Base-by-base conservation (phyloP, 2,113 vertebrate species). In the Tachuris rubrigastra region DNA sequence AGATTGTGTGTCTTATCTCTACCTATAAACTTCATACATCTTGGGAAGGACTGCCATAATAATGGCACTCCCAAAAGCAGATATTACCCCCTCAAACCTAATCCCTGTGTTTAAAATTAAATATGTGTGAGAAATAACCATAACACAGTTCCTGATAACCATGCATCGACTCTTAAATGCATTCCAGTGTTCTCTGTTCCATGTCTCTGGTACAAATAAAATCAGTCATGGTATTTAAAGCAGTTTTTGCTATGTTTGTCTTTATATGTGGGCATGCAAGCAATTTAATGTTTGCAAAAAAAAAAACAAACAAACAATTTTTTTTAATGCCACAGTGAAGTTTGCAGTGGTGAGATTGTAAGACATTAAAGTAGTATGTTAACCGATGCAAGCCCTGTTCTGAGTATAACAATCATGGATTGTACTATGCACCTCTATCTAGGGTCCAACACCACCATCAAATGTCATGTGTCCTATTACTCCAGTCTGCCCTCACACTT, bases 341-440 rank as follows among this genome's bases (percentile, higher is more conserved):
- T 31, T 68, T 13, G 49, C 4, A 80, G 9, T 4, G 12, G 5
- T 67, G 12, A 85, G 15, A 72, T 8, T 31, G 13, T 30, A 90
- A 68, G 11, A 47, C 1, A 35, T 28, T 31, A 35, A 37, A 77
- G 14, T 4, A 11, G 4, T 42, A 12, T 74, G 84, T 80, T 42
- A 63, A 41, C 15, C 9, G 5, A 55, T 37, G 6, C 2, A 4
- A 72, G 75, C 30, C 67, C 27, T 12, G 16, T 68, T 79, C 24
- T 5, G 6, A 72, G 9, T 85, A 62, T 27, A 81, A 27, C 13
- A 65, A 2, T 23, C 49, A 28, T 4, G 60, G 35, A 39, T 21
- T 55, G 7, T 41, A 25, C 22, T 56, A n/a, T 1, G 3, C 1
- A 14, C 9, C 18, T 66, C n/a, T 15, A n/a, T 15, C 0, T 2